Evolutionary conservation across 1,140 invertebrate genomes (phyloP).

Genomic region (Hetaerina americana): DNA sequence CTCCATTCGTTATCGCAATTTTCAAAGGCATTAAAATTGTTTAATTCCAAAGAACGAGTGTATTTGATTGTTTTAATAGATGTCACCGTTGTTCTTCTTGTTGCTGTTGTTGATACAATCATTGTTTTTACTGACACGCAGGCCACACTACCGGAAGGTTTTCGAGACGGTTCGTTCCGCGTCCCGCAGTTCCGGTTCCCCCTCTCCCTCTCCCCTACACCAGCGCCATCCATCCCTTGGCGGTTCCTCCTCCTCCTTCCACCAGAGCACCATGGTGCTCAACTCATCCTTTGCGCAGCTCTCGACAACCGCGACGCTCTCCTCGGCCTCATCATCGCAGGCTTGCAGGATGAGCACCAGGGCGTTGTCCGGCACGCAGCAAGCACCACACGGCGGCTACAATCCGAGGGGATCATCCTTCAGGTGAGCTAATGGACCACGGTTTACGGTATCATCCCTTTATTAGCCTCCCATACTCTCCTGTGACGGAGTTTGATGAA

Average conservation of each 20-base stretch:
- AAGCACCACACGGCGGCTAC: neutral
- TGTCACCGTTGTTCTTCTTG: too few relatives aligned
- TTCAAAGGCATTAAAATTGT: too few relatives aligned
- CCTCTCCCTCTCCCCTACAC: neutral
- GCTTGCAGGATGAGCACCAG: neutral
- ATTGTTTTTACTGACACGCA: too few relatives aligned
- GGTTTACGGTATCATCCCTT: too few relatives aligned
- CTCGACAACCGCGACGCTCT: neutral
- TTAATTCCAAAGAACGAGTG: too few relatives aligned
- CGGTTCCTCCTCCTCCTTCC: neutral
- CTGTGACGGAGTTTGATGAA: too few relatives aligned
- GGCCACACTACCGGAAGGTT: conserved; percentile 60
- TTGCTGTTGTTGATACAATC: too few relatives aligned
- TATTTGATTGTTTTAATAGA: too few relatives aligned
- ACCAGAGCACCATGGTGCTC: neutral
- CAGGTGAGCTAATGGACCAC: conserved; percentile 2
- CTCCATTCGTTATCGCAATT: too few relatives aligned
- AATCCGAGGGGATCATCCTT: neutral
- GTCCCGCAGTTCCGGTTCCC: conserved; percentile 33
- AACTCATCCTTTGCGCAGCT: conserved; percentile 2
- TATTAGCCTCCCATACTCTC: too few relatives aligned
- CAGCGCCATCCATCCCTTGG: too few relatives aligned
- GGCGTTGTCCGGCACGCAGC: neutral
- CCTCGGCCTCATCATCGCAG: neutral
- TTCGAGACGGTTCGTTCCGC: conserved; percentile 73